Conservation (phyloP, 35 echinoderm and acorn worm genomes). For the Anneissia japonica region DNA sequence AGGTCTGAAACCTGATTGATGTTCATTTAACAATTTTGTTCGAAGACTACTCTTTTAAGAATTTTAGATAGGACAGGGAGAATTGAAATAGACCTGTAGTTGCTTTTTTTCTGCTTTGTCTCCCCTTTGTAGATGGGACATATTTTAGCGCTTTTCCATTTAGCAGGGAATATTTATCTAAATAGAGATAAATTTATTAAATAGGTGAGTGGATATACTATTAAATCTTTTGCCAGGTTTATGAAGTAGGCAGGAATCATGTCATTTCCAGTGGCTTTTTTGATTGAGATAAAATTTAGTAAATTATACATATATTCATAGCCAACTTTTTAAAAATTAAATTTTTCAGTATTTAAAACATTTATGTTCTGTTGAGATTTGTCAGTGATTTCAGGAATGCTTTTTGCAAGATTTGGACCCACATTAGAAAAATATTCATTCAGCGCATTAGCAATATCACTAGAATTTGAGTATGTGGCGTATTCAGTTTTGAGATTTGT, state of each 20-base stretch:
- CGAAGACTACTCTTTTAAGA: background rate
- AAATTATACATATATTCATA: background rate
- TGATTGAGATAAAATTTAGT: background rate
- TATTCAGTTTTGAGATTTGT: no score
- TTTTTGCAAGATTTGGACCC: no score
- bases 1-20: background rate
- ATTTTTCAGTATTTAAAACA: background rate
- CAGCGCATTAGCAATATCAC: no score
- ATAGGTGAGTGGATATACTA: background rate
- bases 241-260: background rate
- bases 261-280: background rate
- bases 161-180: background rate
- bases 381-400: no score
- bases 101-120: background rate
- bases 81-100: background rate
- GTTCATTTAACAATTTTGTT: background rate
- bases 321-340: background rate
- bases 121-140: background rate
- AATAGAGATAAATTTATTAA: background rate
- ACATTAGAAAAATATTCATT: no score
- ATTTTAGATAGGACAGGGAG: background rate
- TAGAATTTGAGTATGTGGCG: no score
- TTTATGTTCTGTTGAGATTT: background rate
- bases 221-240: background rate
- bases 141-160: background rate